phyloP scores from a whole-genome alignment of 2,888 invertebrate genomes.

The Anthophora plumipes region DNA sequence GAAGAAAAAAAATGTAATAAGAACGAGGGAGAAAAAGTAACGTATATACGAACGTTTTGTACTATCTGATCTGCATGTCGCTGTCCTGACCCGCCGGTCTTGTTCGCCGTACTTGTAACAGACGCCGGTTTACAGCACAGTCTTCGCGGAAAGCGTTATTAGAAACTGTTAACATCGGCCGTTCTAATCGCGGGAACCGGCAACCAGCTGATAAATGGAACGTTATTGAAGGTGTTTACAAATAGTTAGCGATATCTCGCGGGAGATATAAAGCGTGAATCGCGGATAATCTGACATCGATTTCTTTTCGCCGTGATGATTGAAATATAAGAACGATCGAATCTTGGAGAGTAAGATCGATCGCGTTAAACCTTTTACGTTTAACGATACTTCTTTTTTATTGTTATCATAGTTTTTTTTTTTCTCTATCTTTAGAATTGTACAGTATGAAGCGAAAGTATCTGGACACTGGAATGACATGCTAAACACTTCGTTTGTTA shows the following conservation, averaged over 20 bases:
- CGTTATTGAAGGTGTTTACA: slow-evolving; percentile 11
- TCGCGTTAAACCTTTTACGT: neutral
- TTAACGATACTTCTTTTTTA: neutral
- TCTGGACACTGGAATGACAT: too few relatives aligned
- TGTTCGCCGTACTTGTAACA: neutral
- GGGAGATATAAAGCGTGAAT: neutral
- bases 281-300: neutral
- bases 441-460: neutral
- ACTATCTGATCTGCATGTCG: slow-evolving; percentile 28
- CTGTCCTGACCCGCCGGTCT: neutral
- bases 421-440: neutral
- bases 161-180: slow-evolving; percentile 14
- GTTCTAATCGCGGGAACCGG: slow-evolving; percentile 12
- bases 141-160: slow-evolving; percentile 16
- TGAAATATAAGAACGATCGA: neutral
- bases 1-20: too few relatives aligned
- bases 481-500: too few relatives aligned
- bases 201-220: slow-evolving; percentile 11
- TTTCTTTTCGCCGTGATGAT: neutral
- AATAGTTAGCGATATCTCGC: slow-evolving; percentile 11
- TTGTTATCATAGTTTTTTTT: neutral
- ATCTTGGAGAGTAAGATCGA: neutral
- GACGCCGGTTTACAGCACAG: neutral
- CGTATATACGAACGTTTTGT: neutral
- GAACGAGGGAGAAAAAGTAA: neutral